A percentile compares a stretch with the other conserved stretches of the same genome.
phyloP scores from a whole-genome alignment of 2,797 vertebrate genomes.

The Malurus splendens region DNA sequence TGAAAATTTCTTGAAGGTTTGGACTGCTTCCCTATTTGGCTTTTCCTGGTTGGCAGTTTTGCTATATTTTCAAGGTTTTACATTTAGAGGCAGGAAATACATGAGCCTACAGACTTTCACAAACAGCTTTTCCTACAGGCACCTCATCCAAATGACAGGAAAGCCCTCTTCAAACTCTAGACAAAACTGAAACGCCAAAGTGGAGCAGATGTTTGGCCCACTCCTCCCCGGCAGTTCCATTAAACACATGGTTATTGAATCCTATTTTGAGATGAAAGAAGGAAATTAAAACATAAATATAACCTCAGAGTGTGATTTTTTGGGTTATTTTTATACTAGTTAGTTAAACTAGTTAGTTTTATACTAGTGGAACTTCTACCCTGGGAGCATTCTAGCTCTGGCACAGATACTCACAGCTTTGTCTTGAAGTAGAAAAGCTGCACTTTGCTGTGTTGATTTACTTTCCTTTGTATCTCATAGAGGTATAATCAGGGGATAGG shows the following conservation, averaged over 20 bases:
- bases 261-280: not conserved
- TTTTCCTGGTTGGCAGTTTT: not conserved
- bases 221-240: not conserved
- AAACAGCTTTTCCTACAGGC: not conserved
- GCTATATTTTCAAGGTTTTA: not conserved
- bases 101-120: not conserved
- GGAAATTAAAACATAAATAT: slow-evolving; percentile 9
- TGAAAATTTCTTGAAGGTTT: not conserved
- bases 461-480: not conserved
- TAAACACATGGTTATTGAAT: not conserved
- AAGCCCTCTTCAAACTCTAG: not conserved
- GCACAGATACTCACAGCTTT: not conserved
- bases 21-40: not conserved
- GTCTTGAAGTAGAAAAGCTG: not conserved
- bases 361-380: not conserved
- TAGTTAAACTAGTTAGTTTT: not conserved
- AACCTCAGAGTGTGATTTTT: not conserved
- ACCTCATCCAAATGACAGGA: not conserved
- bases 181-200: slow-evolving; percentile 18
- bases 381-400: not conserved
- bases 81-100: not conserved
- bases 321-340: too few species aligned
- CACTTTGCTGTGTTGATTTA: not conserved
- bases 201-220: slow-evolving; percentile 3
- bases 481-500: not conserved